Base-by-base conservation (phyloP, 1,140 invertebrate genomes). In the Sesamia nonagrioides region DNA sequence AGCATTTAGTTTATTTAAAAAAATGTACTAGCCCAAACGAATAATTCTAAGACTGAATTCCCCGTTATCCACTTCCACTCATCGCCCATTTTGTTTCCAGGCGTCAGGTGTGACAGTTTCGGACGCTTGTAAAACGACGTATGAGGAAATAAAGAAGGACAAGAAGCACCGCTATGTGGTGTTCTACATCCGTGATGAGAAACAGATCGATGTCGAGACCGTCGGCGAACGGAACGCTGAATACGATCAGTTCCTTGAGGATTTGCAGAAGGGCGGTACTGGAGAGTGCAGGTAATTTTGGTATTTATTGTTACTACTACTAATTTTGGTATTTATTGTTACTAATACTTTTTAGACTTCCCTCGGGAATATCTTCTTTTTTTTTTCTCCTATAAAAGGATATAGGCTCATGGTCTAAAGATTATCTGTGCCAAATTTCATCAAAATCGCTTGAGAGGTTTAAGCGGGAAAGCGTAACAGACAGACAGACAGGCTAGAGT, bases 101-200 rank as follows among this genome's bases (percentile, higher is more conserved):
- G 98, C 98, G 96, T 99, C 98, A 91, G 98, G 98, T 95, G 98
- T 99, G 85, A 98, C 98, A 95, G 98, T 99, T 78, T 98, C 98
- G 85, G 98, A 99, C 96, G 97, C 97, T 81, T 98, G 98, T 95
- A 99, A 99, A 96, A 98, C 97, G 66, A 98, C 97, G 84, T 99
- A 99, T 95, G 98, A 99, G 95, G 98, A 99, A 96, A 99, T 99
- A 84, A 99, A 99, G 96, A 99, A 99, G 96, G 98, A 99, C 95
- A 99, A 99, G 96, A 99, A 99, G 91, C 98, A 99, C 96, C 97
- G 98, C 90, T 99, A 99, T 96, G 98, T 99, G 71, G 98, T 99
- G 90, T 99, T 99, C 95, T 98, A 97, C 95, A 99, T 99, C 94
- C 97, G 98, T 87, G 98, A 99, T 95, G 98, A 99, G 93, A 98